phyloP scores from a whole-genome alignment of 2,113 vertebrate genomes.

The Halichoerus grypus region DNA sequence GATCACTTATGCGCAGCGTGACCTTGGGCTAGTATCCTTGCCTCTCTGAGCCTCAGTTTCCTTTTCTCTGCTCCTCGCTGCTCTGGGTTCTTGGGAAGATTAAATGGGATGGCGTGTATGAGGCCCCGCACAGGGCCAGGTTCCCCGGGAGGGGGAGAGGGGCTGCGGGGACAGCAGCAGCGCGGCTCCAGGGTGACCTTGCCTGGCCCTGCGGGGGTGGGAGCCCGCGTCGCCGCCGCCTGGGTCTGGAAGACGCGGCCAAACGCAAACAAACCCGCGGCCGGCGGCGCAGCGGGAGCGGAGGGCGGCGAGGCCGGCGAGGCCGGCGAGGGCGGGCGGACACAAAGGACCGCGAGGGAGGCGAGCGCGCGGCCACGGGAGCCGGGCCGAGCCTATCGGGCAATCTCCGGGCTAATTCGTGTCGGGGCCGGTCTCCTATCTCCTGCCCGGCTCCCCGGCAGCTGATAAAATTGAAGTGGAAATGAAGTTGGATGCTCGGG shows the following conservation, averaged over 20 bases:
- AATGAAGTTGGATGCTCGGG: conserved; percentile 97
- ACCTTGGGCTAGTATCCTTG: neutral
- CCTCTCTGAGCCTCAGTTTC: neutral
- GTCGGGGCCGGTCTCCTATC: conserved; percentile 97
- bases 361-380: conserved; percentile 82
- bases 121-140: neutral
- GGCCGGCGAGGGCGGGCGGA: conserved; percentile 46
- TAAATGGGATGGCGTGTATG: neutral
- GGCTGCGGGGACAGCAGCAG: neutral
- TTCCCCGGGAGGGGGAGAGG: neutral
- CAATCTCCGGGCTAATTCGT: conserved; percentile 97
- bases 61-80: neutral
- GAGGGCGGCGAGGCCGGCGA: conserved; percentile 74
- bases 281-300: conserved; percentile 84
- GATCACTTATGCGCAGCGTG: neutral
- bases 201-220: neutral
- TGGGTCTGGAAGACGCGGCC: neutral
- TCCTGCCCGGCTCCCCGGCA: conserved; percentile 93
- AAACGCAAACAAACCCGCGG: neutral
- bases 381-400: conserved; percentile 93
- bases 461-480: conserved; percentile 99
- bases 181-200: neutral
- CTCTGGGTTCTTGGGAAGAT: neutral
- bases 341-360: conserved; percentile 62
- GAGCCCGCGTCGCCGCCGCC: neutral